These are phyloP conservation scores for Psettodes erumei DNA, from an alignment of 2,113 vertebrate species.

Conservation along the genomic window DNA sequence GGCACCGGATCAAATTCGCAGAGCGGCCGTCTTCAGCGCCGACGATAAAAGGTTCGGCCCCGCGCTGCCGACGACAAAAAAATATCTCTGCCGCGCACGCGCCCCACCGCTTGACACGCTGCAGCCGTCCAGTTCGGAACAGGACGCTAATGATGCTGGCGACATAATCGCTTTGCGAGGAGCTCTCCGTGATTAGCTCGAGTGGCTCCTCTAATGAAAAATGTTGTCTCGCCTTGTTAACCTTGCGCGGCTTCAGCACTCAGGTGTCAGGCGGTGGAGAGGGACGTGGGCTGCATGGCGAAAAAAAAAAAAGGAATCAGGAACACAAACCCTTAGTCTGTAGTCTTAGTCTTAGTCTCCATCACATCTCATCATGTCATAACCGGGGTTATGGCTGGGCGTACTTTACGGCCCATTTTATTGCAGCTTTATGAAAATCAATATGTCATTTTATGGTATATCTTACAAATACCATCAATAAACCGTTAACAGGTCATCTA, in stretches of 20 bases:
- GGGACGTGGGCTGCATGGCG: conserved; percentile 44
- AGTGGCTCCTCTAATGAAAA: conserved; percentile 75
- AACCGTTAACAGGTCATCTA: conserved; percentile 58
- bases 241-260: conserved; percentile 63
- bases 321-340: conserved; percentile 23
- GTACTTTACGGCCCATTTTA: conserved; percentile 56
- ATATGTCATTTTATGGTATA: conserved; percentile 67
- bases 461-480: conserved; percentile 64
- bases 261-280: conserved; percentile 61
- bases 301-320: conserved; percentile 27
- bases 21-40: conserved; percentile 49
- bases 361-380: conserved; percentile 44
- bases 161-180: conserved; percentile 74
- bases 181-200: conserved; percentile 68
- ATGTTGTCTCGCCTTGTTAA: conserved; percentile 78
- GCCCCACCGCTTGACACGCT: conserved; percentile 24
- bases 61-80: conserved; percentile 56
- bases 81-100: conserved; percentile 54
- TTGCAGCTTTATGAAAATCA: conserved; percentile 73
- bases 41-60: conserved; percentile 55
- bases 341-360: no score
- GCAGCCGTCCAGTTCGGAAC: conserved; percentile 55
- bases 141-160: conserved; percentile 70
- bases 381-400: conserved; percentile 36
- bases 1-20: conserved; percentile 70